Conservation (phyloP, 2,888 invertebrate genomes). For the Acanthosoma haemorrhoidale region DNA sequence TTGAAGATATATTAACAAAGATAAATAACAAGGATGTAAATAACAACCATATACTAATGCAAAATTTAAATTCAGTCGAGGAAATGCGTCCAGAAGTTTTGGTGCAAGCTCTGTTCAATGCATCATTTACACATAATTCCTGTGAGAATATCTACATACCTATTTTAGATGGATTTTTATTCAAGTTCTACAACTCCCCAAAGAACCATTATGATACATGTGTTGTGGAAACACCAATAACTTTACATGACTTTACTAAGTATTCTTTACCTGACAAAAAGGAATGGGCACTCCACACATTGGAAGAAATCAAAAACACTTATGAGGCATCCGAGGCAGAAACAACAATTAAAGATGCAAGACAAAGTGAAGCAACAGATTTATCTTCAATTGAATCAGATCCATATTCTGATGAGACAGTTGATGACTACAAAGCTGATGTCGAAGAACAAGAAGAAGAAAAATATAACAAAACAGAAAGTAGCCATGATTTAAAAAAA, state of each 20-base stretch:
- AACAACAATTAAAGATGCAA: neutral
- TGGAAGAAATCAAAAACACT: neutral
- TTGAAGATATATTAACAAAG: conserved; percentile 17
- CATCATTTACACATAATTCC: neutral
- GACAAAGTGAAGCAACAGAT: neutral
- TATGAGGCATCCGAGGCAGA: neutral
- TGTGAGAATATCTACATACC: conserved; percentile 2
- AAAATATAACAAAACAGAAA: neutral
- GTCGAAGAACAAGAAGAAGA: conserved; percentile 1
- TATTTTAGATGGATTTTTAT: neutral
- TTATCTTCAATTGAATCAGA: neutral
- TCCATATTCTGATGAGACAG: neutral
- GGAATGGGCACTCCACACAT: conserved; percentile 9
- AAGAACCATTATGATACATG: conserved; percentile 2
- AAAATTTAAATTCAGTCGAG: neutral
- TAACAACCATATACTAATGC: neutral
- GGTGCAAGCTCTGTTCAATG: neutral
- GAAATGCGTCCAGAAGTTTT: conserved; percentile 7
- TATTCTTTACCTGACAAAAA: conserved; percentile 13
- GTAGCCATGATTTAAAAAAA: neutral
- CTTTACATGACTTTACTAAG: conserved; percentile 17
- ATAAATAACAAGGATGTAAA: conserved; percentile 31
- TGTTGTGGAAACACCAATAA: conserved; percentile 16
- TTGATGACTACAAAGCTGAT: neutral
- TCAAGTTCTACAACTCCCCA: conserved; percentile 5